Conservation (phyloP, 2,888 invertebrate species). For the Aromia moschata region DNA sequence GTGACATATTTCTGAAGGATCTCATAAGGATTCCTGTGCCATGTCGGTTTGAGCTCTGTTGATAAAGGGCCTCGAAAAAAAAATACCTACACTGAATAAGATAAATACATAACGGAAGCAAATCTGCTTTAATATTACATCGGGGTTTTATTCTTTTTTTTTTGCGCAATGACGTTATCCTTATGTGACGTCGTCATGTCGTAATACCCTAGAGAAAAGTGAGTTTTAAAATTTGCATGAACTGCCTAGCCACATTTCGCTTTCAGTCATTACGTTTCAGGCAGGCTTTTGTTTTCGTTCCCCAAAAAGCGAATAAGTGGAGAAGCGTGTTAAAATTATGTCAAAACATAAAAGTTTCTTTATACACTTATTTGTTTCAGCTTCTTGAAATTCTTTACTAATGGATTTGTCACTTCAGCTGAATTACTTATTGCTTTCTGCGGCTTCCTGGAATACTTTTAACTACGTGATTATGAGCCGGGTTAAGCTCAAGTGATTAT, state of each 20-base stretch:
- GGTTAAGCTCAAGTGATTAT: too few species aligned
- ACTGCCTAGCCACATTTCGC: conserved; percentile 16
- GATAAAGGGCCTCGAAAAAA: too few species aligned
- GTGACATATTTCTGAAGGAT: too few species aligned
- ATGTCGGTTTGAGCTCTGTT: too few species aligned
- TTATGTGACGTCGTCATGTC: conserved; percentile 12
- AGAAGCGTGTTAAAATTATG: conserved; percentile 24
- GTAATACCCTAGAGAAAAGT: conserved; percentile 15
- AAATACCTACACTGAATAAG: background rate
- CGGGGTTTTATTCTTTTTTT: background rate
- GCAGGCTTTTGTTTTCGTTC: conserved; percentile 21
- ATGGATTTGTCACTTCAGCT: conserved; percentile 18
- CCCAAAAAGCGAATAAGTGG: conserved; percentile 22
- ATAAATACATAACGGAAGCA: background rate
- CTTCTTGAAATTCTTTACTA: conserved; percentile 17
- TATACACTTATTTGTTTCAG: conserved; percentile 20
- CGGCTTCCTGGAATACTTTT: background rate
- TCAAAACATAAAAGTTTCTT: conserved; percentile 22
- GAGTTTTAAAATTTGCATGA: conserved; percentile 21
- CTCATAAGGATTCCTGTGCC: too few species aligned
- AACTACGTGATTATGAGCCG: too few species aligned
- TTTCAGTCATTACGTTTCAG: conserved; percentile 21
- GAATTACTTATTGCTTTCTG: conserved; percentile 6
- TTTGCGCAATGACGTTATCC: background rate
- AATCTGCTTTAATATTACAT: background rate